These are phyloP conservation scores for Synanthedon tipuliformis DNA, from an alignment of 2,888 invertebrate genomes.

Conservation along the genomic window DNA sequence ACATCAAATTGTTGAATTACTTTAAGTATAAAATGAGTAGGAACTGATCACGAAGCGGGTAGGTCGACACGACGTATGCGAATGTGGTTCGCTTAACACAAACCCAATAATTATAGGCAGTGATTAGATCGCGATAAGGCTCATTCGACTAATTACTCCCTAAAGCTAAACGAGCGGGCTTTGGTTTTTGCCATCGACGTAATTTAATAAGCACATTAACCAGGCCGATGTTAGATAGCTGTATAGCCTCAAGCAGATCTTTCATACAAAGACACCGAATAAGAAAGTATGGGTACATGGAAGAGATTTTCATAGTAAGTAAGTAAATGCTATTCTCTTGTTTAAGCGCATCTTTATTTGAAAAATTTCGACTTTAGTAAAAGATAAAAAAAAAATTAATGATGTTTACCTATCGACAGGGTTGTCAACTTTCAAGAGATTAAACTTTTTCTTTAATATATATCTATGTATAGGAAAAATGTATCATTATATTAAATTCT, in stretches of 20 bases:
- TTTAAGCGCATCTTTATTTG: no score
- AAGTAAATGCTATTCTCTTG: not conserved
- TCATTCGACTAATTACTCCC: constrained; percentile 69
- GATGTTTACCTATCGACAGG: no score
- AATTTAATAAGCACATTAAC: constrained; percentile 68
- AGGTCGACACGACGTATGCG: constrained; percentile 1
- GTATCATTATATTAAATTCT: no score
- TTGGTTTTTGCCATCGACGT: constrained; percentile 63
- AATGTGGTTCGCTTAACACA: constrained; percentile 29
- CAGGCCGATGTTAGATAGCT: constrained; percentile 61
- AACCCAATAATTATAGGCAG: constrained; percentile 59
- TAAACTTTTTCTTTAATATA: no score
- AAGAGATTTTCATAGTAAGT: no score
- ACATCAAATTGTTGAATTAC: not conserved
- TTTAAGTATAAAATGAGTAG: not conserved
- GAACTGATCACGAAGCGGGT: not conserved
- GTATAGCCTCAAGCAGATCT: constrained; percentile 43
- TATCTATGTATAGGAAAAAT: no score
- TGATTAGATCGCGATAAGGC: constrained; percentile 63
- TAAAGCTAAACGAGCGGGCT: constrained; percentile 59
- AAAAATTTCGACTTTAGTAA: no score
- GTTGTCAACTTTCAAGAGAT: no score
- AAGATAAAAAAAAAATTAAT: no score
- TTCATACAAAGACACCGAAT: constrained; percentile 23
- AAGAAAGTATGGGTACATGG: no score